Percentiles rank a stretch among this genome's conserved stretches.
phyloP scores from a whole-genome alignment of 2,113 vertebrate genomes.

The Acinonyx jubatus region DNA sequence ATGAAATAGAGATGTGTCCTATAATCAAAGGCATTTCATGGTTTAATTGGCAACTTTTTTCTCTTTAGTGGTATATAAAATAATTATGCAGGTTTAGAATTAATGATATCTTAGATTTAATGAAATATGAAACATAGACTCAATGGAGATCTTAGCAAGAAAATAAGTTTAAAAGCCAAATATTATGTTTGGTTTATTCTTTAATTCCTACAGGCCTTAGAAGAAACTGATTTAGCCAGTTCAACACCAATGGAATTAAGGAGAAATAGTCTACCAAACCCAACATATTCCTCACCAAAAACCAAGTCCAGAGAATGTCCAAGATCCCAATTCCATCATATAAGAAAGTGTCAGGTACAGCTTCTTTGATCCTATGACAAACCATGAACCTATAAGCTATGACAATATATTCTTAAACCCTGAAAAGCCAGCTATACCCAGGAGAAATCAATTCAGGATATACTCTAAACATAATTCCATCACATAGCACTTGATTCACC shows the following conservation, averaged over 20 bases:
- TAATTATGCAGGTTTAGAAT: background rate
- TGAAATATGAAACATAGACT: slow-evolving; percentile 18
- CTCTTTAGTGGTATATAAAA: slow-evolving; percentile 8
- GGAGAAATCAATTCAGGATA: slow-evolving; percentile 33
- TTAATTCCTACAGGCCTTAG: slow-evolving; percentile 3
- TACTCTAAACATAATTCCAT: slow-evolving; percentile 42
- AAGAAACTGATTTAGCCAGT: slow-evolving; percentile 15
- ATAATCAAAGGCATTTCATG: slow-evolving; percentile 35
- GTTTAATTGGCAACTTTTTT: background rate
- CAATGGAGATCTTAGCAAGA: slow-evolving; percentile 15
- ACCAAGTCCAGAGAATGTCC: slow-evolving; percentile 40
- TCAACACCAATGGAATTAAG: background rate
- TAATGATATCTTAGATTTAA: background rate
- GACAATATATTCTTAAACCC: slow-evolving; percentile 20
- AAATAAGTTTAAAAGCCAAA: slow-evolving; percentile 19
- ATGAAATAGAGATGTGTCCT: background rate
- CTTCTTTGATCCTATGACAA: slow-evolving; percentile 6
- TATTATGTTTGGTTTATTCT: background rate
- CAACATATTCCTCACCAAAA: slow-evolving; percentile 36
- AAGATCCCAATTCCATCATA: background rate
- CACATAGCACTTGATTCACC: background rate
- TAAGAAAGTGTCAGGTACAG: background rate
- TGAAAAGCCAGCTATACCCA: background rate
- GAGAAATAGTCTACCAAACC: slow-evolving; percentile 36
- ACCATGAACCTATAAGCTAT: slow-evolving; percentile 13